Base-by-base conservation (phyloP, 2,797 vertebrate species). In the Sebastes melanostomus region DNA sequence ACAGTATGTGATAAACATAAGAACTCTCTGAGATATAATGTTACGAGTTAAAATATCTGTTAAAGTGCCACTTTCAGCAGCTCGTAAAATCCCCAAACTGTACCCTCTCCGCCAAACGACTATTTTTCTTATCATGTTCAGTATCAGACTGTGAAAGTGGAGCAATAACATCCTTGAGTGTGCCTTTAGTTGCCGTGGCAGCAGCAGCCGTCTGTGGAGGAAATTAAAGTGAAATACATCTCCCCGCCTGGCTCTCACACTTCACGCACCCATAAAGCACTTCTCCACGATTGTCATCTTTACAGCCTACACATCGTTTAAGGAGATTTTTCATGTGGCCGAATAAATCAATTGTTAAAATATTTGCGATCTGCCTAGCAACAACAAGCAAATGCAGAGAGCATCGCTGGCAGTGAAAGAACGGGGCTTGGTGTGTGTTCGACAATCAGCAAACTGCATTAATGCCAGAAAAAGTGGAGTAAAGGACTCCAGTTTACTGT, bases 271-370 rank as follows among this genome's bases (percentile, higher is more conserved):
- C 90, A 92, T 92, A 94, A 94, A 96, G 92, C 84, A 84, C 52
- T 85, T 91, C 92, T 88, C 60, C 86, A 86, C 94, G 95, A 96
- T 95, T 94, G 94, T 94, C 95, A 94, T 93, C 93, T 95, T 94
- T 95, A 96, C 85, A 88, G 91, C 92, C 87, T 85, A 73, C 87
- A 82, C 91, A 91, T 94, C 85, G 90, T 85, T 91, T 89, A 86
- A 87, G 70, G 73, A 82, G 67, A 46, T 83, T 88, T 90, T 85
- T 87, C 78, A 80, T 66, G 79, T 69, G 83, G 76, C 67, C 34
- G 27, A 72, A 87, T 91, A 90, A 90, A 93, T 91, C 86, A 80
- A 8, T 4, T 4, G 54, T 72, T 85, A 62, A 52, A 84, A 82
- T 75, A 71, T 86, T 85, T 88, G 30, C 73, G 55, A 68, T 88